phyloP scores from a whole-genome alignment of 2,113 vertebrate species.

The Dipodomys spectabilis region DNA sequence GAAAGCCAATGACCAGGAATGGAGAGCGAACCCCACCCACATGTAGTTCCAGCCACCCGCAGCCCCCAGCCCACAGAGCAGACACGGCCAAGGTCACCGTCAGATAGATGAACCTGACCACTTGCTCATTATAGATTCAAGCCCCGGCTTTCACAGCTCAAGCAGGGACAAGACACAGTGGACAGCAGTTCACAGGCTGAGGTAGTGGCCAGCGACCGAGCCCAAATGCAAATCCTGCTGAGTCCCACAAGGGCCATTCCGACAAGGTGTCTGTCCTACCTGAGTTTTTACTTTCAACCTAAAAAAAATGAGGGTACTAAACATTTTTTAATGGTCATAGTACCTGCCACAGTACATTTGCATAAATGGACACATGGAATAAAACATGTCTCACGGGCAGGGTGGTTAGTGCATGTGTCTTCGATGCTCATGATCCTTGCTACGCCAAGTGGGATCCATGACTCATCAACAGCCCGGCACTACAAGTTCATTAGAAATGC shows the following conservation, averaged over 20 bases:
- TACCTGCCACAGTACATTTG: too few relatives aligned
- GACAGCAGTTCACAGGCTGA: neutral
- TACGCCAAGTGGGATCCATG: neutral
- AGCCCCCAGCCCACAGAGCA: neutral
- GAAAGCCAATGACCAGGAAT: neutral
- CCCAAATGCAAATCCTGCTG: neutral
- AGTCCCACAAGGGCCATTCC: neutral
- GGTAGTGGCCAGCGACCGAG: neutral
- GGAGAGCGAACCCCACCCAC: neutral
- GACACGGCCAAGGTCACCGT: too few relatives aligned
- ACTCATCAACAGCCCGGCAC: neutral
- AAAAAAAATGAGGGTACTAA: neutral
- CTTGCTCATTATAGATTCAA: neutral
- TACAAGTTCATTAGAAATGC: neutral
- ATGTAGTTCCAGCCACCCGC: neutral
- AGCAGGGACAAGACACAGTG: too few relatives aligned
- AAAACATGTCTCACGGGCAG: neutral
- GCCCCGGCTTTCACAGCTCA: neutral
- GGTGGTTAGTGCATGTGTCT: fast-evolving
- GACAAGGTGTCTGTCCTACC: neutral
- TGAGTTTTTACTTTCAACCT: neutral
- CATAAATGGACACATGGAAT: too few relatives aligned
- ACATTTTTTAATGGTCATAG: neutral
- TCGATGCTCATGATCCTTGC: neutral
- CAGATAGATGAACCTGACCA: neutral